Evolutionary conservation across 2,888 invertebrate species (phyloP).

Genomic region (Coelinius sp.): DNA sequence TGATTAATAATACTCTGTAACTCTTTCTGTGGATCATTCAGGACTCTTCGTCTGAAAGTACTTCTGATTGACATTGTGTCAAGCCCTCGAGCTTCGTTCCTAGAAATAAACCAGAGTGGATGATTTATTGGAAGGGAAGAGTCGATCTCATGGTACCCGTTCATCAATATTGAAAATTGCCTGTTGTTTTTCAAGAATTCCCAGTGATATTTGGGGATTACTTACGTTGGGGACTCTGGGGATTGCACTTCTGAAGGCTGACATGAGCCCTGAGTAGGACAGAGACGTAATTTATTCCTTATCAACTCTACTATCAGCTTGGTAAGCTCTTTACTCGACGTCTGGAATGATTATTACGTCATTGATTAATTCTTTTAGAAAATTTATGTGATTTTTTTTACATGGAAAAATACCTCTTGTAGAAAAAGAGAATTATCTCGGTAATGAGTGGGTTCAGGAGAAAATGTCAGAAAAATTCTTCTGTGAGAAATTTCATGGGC

Average conservation of each 20-base stretch:
- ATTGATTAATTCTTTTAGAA: not conserved
- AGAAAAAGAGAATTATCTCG: conserved; percentile 25
- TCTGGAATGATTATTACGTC: conserved; percentile 51
- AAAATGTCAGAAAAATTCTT: too few relatives aligned
- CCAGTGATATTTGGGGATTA: conserved; percentile 8
- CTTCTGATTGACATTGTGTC: conserved; percentile 61
- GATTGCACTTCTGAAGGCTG: conserved; percentile 35
- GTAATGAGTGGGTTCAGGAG: too few relatives aligned
- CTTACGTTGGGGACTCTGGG: conserved; percentile 49
- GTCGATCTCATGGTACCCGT: not conserved
- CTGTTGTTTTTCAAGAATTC: too few relatives aligned
- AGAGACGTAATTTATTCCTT: conserved; percentile 66
- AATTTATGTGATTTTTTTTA: too few relatives aligned
- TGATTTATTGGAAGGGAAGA: not conserved
- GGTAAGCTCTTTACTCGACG: conserved; percentile 64
- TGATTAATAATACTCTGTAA: conserved; percentile 81
- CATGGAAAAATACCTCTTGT: not conserved
- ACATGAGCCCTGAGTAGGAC: conserved; percentile 56
- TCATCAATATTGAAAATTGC: conserved; percentile 16
- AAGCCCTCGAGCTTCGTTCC: conserved; percentile 57
- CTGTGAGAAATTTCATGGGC: too few relatives aligned
- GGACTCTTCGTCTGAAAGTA: conserved; percentile 60
- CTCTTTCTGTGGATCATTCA: conserved; percentile 74
- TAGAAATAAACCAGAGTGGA: conserved; percentile 26
- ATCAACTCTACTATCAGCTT: conserved; percentile 66